Evolutionary conservation across 1,140 invertebrate species (phyloP), one percentile per base, ranked within the genome.

Genomic region (Lepidurus arcticus): DNA sequence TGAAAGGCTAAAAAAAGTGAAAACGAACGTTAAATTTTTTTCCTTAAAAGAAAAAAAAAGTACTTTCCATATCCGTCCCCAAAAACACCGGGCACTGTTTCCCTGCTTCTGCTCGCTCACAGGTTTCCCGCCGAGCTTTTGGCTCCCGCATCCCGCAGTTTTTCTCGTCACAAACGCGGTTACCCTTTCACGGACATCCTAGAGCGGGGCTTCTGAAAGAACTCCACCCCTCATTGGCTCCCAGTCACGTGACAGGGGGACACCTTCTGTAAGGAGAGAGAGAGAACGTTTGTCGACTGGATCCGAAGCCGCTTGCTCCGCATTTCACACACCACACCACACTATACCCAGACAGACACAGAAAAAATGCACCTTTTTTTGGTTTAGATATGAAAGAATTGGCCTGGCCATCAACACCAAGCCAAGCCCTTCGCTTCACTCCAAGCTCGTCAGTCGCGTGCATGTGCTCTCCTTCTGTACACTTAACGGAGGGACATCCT

Each of bases 151-250:
- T 65, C 53, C 53, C 53, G 53, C 53, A 9, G 53, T 65, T 21
- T 65, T 65, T 21, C 53, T 65, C 53, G 4, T 65, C 16, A 21
- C 53, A 65, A 65, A 65, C 53, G 53, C 53, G 53, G 53, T 65
- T 65, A 65, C 53, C 53, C 53, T 65, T 65, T 65, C 53, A 65
- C 53, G 53, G 53, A 65, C 53, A n/a, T 65, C 53, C 53, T 65
- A 65, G 1, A 7, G 53, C 53, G 16, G 16, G 53, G 9, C 53
- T 10, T 65, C 16, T 7, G 7, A 65, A 65, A 21, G 21, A 65
- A 65, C 21, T 65, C 8, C 45, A n/a, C 53, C 53, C 13, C 21
- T 65, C 21, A 65, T 65, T 65, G 53, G 53, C 21, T 65, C 53
- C 9, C 13, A n/a, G 53, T 65, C 53, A 65, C 53, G 53, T 65